A percentile compares a stretch with the other conserved stretches of the same genome.
Evolutionary conservation across 2,888 invertebrate species (phyloP).

Genomic region (Lycocerus yunnanus): DNA sequence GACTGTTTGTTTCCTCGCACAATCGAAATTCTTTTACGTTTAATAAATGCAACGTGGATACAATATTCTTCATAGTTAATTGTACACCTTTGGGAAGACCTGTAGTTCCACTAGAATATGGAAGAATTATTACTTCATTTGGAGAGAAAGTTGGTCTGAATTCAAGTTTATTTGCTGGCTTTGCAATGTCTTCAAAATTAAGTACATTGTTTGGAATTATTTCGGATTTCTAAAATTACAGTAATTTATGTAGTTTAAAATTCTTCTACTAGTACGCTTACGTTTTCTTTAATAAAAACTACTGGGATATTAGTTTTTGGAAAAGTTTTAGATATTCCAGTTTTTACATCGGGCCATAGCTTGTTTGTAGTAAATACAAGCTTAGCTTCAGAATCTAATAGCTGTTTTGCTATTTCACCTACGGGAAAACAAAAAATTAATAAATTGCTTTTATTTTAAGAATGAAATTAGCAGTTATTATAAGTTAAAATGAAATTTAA

Average conservation of each 20-base stretch:
- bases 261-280: constrained; percentile 3
- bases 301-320: constrained; percentile 51
- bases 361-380: constrained; percentile 63
- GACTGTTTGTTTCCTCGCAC: background rate
- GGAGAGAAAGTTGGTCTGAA: constrained; percentile 49
- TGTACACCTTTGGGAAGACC: constrained; percentile 76
- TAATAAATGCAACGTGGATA: constrained; percentile 45
- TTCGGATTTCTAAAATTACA: background rate
- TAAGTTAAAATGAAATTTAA: too few species aligned
- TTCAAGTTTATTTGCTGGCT: constrained; percentile 42
- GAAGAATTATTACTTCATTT: constrained; percentile 69
- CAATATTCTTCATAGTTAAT: constrained; percentile 56
- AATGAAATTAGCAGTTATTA: too few species aligned
- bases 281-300: constrained; percentile 26
- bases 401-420: constrained; percentile 71
- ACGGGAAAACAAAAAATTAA: constrained; percentile 42
- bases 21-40: background rate
- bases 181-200: constrained; percentile 63
- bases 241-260: background rate
- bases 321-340: constrained; percentile 58
- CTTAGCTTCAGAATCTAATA: constrained; percentile 63
- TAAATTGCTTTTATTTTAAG: too few species aligned
- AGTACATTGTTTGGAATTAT: constrained; percentile 55
- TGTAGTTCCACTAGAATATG: constrained; percentile 83
- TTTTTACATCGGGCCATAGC: constrained; percentile 57